phyloP scores from a whole-genome alignment of 1,140 invertebrate species.

The Calycopis cecrops region DNA sequence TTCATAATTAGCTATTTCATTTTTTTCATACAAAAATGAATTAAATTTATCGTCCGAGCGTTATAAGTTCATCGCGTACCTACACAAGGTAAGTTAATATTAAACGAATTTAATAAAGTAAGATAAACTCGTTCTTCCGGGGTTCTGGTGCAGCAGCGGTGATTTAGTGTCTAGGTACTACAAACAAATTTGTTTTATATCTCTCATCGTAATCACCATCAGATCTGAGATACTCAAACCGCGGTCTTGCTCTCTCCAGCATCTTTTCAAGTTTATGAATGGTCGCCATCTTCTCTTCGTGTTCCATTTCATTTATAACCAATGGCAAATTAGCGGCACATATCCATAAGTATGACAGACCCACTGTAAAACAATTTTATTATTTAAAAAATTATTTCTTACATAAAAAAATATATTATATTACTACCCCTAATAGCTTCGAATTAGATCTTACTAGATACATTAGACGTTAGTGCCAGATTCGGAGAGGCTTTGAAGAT shows the following conservation, averaged over 20 bases:
- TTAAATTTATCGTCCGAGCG: too few relatives aligned
- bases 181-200: conserved; percentile 13
- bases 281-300: conserved; percentile 47
- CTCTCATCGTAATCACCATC: conserved; percentile 12
- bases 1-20: too few relatives aligned
- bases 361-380: too few relatives aligned
- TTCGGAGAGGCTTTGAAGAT: too few relatives aligned
- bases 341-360: conserved; percentile 61
- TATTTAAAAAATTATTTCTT: too few relatives aligned
- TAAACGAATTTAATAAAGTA: not conserved
- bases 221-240: not conserved
- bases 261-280: too few relatives aligned
- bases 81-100: too few relatives aligned
- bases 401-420: too few relatives aligned
- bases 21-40: too few relatives aligned
- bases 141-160: not conserved
- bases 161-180: conserved; percentile 9
- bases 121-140: not conserved
- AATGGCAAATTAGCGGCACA: conserved; percentile 57
- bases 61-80: too few relatives aligned
- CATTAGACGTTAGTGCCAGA: too few relatives aligned
- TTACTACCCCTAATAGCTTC: not conserved
- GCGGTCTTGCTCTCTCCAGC: not conserved
- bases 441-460: not conserved
- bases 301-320: conserved; percentile 56